Base-by-base conservation (phyloP, 2,888 invertebrate species). In the Bimastos eiseni region DNA sequence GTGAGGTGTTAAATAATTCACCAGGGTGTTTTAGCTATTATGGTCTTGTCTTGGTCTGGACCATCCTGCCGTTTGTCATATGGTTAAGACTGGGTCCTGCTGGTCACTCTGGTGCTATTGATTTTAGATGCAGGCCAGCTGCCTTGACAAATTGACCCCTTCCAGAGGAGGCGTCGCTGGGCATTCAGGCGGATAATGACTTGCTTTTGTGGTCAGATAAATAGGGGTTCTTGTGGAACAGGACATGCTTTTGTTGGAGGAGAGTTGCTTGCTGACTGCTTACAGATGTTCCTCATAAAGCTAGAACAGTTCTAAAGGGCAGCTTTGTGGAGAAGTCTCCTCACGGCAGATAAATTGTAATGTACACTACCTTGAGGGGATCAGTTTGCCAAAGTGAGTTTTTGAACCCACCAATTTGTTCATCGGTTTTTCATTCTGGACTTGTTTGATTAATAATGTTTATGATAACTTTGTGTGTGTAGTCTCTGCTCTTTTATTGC, bases 161-260 rank as follows among this genome's bases (percentile, higher is more conserved):
- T 70, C n/a, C 30, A 30, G 41, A 6, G 17, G 70, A 19, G 70
- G 30, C 70, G 3, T n/a, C n/a, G 70, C 70, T 70, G 70, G n/a
- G 70, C 70, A 70, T 70, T 70, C n/a, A 4, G 49, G 49, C 24
- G 49, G 49, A 49, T 49, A 49, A 49, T 70, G 70, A n/a, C 70
- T 70, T 70, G 70, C 70, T 70, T 70, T 70, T 70, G 70, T 70
- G 70, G 70, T n/a, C 70, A 70, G 70, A 70, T 70, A 70, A n/a
- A 70, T 70, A n/a, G n/a, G 70, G 70, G 70, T 49, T 70, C 70
- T 70, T 70, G 30, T 70, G 17, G 70, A 70, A 70, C 70, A 70
- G 70, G 70, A 70, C 70, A 30, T 70, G 70, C 70, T 70, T 49
- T 30, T 70, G 70, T 70, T 70, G 70, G 70, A 70, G 11, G 30